Evolutionary conservation across 2,113 vertebrate species (phyloP).

Genomic region (Coturnix japonica): DNA sequence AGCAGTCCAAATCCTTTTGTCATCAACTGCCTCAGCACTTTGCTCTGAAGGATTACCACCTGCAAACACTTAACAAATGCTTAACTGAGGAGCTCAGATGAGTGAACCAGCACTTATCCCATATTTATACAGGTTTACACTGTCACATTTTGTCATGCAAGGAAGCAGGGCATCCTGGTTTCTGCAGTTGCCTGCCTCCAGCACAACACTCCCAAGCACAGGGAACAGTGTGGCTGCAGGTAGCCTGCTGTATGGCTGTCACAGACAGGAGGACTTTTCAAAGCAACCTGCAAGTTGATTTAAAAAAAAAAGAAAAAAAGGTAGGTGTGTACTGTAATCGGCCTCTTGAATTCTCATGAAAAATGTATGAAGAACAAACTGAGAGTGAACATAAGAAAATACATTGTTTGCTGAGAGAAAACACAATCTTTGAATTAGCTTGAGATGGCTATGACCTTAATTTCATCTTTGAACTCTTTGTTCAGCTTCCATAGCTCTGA

Average conservation of each 20-base stretch:
- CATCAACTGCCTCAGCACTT: not conserved
- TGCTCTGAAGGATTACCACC: not conserved
- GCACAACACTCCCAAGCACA: not conserved
- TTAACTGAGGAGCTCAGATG: not conserved
- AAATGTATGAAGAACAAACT: not conserved
- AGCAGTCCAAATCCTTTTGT: not conserved
- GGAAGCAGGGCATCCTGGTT: not conserved
- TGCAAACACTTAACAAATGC: not conserved
- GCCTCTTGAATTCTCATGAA: not conserved
- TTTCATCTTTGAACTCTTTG: not conserved
- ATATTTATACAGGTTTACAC: not conserved
- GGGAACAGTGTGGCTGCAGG: not conserved
- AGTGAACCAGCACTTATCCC: not conserved
- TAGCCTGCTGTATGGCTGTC: not conserved
- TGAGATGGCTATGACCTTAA: not conserved
- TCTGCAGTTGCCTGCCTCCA: not conserved
- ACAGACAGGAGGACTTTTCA: not conserved
- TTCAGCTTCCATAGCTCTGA: not conserved
- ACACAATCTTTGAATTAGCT: not conserved
- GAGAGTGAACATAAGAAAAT: not conserved
- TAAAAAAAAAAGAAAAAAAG: fast-evolving
- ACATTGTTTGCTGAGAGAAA: not conserved
- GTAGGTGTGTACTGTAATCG: not conserved
- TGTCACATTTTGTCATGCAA: not conserved
- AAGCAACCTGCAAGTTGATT: not conserved